phyloP scores from a whole-genome alignment of 2,113 vertebrate species.

The Fukomys damarensis region DNA sequence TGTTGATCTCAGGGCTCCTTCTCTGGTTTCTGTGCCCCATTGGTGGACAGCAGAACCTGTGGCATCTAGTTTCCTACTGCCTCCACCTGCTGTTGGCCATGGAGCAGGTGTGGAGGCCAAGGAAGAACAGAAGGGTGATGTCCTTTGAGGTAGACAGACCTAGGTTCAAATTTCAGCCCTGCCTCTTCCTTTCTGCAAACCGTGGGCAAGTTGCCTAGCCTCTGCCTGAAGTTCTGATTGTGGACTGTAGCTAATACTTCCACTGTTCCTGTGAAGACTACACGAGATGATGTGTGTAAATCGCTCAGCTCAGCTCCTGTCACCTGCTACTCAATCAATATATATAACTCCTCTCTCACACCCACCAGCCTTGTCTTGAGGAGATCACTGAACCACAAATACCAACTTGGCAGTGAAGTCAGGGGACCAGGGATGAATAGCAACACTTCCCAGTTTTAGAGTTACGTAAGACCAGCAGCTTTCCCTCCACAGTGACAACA shows the following conservation, averaged over 20 bases:
- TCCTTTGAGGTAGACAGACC: background rate
- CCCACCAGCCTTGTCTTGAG: background rate
- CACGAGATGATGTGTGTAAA: background rate
- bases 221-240: background rate
- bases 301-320: background rate
- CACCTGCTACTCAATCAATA: background rate
- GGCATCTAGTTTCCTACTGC: background rate
- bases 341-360: background rate
- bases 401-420: constrained; percentile 50
- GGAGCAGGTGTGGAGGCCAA: background rate
- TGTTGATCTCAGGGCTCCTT: constrained; percentile 3
- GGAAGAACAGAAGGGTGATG: background rate
- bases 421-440: background rate
- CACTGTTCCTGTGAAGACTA: constrained; percentile 11
- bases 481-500: constrained; percentile 45
- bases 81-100: background rate
- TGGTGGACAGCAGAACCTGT: background rate
- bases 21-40: background rate
- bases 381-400: background rate
- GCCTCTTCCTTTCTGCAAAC: background rate
- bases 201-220: background rate
- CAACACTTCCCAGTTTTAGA: constrained; percentile 59
- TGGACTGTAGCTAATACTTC: background rate
- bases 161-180: constrained; percentile 38
- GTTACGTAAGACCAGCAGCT: constrained; percentile 50